phyloP scores from a whole-genome alignment of 2,797 vertebrate species.

The Sciaenops ocellatus region DNA sequence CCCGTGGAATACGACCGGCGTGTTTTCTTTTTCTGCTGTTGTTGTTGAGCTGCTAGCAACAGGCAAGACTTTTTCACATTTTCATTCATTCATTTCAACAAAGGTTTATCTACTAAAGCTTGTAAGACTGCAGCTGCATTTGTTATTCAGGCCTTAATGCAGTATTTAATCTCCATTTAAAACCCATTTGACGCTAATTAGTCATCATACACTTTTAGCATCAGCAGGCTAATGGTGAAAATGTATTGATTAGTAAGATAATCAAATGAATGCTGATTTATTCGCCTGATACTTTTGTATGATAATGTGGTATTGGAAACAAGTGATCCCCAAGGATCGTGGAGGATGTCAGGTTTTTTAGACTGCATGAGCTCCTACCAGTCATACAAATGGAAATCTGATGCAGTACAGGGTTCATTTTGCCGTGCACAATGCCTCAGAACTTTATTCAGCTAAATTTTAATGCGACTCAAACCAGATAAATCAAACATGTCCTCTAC shows the following conservation, averaged over 20 bases:
- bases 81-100: slow-evolving; percentile 12
- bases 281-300: slow-evolving; percentile 41
- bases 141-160: slow-evolving; percentile 61
- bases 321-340: slow-evolving; percentile 30
- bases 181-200: slow-evolving; percentile 68
- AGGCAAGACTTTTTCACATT: slow-evolving; percentile 23
- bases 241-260: slow-evolving; percentile 66
- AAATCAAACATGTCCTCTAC: slow-evolving; percentile 45
- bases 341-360: slow-evolving; percentile 29
- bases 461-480: slow-evolving; percentile 47
- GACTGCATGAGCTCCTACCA: slow-evolving; percentile 7
- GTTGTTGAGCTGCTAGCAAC: slow-evolving; percentile 16
- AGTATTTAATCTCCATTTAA: slow-evolving; percentile 74
- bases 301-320: slow-evolving; percentile 30
- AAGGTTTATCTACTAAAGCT: slow-evolving; percentile 16
- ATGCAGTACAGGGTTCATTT: slow-evolving; percentile 45
- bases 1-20: slow-evolving; percentile 10
- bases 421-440: slow-evolving; percentile 15
- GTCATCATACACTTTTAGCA: slow-evolving; percentile 54
- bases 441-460: slow-evolving; percentile 54
- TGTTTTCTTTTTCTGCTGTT: slow-evolving; percentile 28
- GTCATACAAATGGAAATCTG: slow-evolving; percentile 65
- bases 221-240: slow-evolving; percentile 45
- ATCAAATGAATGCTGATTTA: slow-evolving; percentile 64
- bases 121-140: slow-evolving; percentile 30